Base-by-base conservation (phyloP, 2,113 vertebrate genomes). In the Zosterops japonicus region DNA sequence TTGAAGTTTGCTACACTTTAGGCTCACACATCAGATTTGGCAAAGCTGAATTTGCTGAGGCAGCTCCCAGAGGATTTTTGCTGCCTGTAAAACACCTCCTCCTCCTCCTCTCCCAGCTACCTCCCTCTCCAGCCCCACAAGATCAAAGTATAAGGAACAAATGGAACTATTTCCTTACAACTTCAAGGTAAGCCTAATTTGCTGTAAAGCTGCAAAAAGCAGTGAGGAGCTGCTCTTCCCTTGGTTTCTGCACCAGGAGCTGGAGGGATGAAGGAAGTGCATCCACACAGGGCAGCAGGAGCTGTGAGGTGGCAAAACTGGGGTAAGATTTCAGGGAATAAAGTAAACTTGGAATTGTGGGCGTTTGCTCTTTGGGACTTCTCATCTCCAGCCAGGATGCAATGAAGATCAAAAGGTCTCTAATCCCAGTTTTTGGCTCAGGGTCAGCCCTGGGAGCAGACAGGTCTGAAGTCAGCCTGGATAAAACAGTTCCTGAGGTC, bases 101-200 rank as follows among this genome's bases (percentile, higher is more conserved):
- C 53, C 27, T 88, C 36, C 31, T 83, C 65, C 55, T 57, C 76
- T 42, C 29, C 33, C 67, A 85, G 57, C 57, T 63, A 24, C 60
- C 42, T 84, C 72, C 44, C n/a, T 63, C 44, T 60, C 64, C 67
- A 90, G 42, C 53, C 41, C 57, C n/a, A 41, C 68, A 23, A 72
- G 67, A 90, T 90, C 86, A 94, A 86, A 95, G 89, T 5, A n/a
- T 4, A 11, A 52, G 68, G 59, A 92, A 77, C n/a, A 72, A 92
- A 88, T 9, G 41, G 41, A 92, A 90, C n/a, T 18, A 18, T 60
- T 79, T 56, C 4, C 3, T 65, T 63, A 67, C 77, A 57, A 12
- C 65, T 49, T 95, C 49, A 76, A 44, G 71, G 72, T 61, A 90
- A 94, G 63, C 28, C 46, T 25, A 31, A 72, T 72, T 72, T 52